Conservation (phyloP, 2,888 invertebrate genomes). For the Drymonia ruficornis region DNA sequence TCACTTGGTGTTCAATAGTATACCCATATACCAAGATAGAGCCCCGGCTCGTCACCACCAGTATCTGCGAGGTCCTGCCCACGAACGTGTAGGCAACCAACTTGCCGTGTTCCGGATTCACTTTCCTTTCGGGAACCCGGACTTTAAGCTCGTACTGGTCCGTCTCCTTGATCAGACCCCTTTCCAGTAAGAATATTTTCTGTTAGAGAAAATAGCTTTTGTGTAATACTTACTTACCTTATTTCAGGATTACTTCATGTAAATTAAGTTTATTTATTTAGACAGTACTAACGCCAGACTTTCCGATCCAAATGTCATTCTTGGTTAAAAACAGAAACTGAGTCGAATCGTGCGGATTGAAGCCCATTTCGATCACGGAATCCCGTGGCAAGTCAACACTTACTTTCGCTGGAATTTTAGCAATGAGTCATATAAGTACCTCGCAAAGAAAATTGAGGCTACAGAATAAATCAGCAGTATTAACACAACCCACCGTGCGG, state of each 20-base stretch:
- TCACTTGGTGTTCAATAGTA: slow-evolving; percentile 65
- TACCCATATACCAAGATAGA: slow-evolving; percentile 79
- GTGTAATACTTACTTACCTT: background rate
- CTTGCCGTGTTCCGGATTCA: slow-evolving; percentile 61
- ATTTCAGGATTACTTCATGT: background rate
- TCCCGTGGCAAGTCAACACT: slow-evolving; percentile 48
- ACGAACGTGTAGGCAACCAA: slow-evolving; percentile 82
- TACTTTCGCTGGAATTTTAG: slow-evolving; percentile 46
- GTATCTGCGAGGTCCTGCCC: slow-evolving; percentile 70
- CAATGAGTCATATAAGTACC: background rate
- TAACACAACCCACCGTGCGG: slow-evolving; percentile 79
- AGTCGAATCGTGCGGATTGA: slow-evolving; percentile 62
- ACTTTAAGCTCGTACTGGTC: slow-evolving; percentile 64
- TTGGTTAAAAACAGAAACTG: slow-evolving; percentile 69
- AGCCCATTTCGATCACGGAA: slow-evolving; percentile 57
- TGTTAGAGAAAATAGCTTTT: slow-evolving; percentile 34
- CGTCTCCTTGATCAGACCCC: slow-evolving; percentile 63
- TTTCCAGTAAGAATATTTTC: slow-evolving; percentile 66
- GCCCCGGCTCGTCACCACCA: slow-evolving; percentile 79
- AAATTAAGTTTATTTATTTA: background rate
- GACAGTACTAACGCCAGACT: slow-evolving; percentile 53
- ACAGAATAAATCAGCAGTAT: no score
- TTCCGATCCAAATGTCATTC: slow-evolving; percentile 65
- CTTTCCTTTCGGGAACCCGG: slow-evolving; percentile 46
- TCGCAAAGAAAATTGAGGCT: background rate